Evolutionary conservation across 2,888 invertebrate genomes (phyloP), one percentile per base, ranked within the genome.

Genomic region (Hirtodrosophila cameraria): DNA sequence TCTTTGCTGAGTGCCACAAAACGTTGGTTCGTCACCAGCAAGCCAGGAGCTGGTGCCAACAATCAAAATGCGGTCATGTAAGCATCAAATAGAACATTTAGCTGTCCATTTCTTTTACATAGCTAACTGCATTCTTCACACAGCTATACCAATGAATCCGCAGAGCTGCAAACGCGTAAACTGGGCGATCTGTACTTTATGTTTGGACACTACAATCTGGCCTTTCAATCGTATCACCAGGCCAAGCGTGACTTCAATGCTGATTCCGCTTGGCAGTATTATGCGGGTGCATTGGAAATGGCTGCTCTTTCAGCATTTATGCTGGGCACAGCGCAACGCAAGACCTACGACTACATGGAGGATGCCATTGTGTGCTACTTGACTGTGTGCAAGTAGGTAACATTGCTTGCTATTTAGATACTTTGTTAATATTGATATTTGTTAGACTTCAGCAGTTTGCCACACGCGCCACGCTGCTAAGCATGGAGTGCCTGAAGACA

Each of bases 201-300:
- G 93, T 97, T 99, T 90, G 97, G 97, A 2, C 95, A 97, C 88
- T 98, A 98, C 92, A 94, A 95, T 71, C 93, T 96, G 73, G 97
- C 99, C 5, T 98, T 97, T 91, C 71, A 90, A 89, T 94, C 96
- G 0, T 99, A 99, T 91, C 98, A 99, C 91, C 94, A 96, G 33
- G 97, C 98, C n/a, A 99, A 99, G 91, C 94, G 98, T 48, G 99
- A 99, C 90, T 99, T 99, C 90, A 96, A 96, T 88, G 96, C 96
- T 1, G 99, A 99, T 90, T 97, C 97, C 75, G 99, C 99, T 0
- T 99, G 98, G 98, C 93, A 98, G 20, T 97, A 99, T 90, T 98
- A 96, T 91, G 98, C 99, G 0, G 98, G 99, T 7, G 98, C 99
- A 3, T 92, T 98, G 42, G 98, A 98, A 92, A 98, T 99, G 98